Evolutionary conservation across 2,113 vertebrate species (phyloP), one percentile per base, ranked within the genome.

Genomic region (Xiphorhynchus elegans): DNA sequence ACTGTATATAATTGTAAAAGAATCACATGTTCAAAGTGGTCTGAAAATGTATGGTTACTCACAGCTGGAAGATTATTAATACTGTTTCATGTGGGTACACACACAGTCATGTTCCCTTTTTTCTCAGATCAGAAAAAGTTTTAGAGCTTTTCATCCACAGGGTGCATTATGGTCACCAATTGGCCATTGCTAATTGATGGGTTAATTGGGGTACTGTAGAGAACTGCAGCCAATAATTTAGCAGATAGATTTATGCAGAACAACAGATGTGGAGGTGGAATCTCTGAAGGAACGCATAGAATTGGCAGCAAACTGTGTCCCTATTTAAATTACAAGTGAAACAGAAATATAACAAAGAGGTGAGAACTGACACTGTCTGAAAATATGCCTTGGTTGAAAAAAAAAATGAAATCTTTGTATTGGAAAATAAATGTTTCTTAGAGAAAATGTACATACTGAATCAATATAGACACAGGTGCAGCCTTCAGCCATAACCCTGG

Each of bases 151-250:
- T 95, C 63, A 96, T 97, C 73, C 64, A 69, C 73, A 81, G 95
- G 80, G 83, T 72, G 92, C 82, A 85, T 59, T 87, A 91, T 82
- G 50, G 69, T 94, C 68, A 91, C 75, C 92, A 85, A 58, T 10
- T 82, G 85, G 80, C 93, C 95, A 95, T 95, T 96, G 83, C 49
- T 97, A 96, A 95, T 69, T 93, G 95, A 97, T 89, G 87, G 93
- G 89, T 91, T 97, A 97, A 95, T 84, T 97, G 95, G 93, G 90
- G 87, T 97, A 98, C 97, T 76, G 94, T 92, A 96, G 33, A 95
- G 90, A 97, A 97, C 59, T 77, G 73, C 78, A 93, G 91, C 82
- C 95, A 96, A 93, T 89, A 97, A 95, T 96, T 96, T 92, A 94
- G 79, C 58, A 90, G 88, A 94, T 89, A 92, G 89, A 93, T 96